Conservation (phyloP, 2,113 vertebrate species). For the Sapajus apella region DNA sequence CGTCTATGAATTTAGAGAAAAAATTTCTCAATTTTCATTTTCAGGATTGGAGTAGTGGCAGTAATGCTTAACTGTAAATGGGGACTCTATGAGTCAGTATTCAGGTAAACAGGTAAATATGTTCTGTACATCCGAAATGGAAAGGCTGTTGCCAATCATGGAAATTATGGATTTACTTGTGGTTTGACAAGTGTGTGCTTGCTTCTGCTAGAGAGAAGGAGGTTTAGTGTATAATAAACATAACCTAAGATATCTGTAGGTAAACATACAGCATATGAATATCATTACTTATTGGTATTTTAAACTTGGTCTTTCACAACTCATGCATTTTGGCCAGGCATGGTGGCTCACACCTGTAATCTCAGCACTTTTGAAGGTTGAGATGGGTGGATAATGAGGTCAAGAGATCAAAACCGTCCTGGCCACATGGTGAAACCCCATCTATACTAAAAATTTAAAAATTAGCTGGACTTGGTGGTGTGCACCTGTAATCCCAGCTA, state of each 20-base stretch:
- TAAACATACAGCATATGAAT: neutral
- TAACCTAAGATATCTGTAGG: neutral
- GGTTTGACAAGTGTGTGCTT: neutral
- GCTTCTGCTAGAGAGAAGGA: neutral
- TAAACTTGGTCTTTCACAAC: neutral
- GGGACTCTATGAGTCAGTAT: neutral
- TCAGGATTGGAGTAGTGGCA: neutral
- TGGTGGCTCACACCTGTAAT: no score
- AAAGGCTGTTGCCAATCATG: neutral
- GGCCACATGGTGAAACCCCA: no score
- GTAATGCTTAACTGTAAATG: conserved; percentile 13
- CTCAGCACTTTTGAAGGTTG: no score
- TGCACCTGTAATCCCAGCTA: no score
- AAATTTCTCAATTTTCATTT: conserved; percentile 11
- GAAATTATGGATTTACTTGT: neutral
- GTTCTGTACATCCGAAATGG: neutral
- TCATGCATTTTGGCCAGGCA: neutral
- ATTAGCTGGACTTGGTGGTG: no score
- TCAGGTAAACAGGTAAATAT: neutral
- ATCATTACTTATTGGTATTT: neutral
- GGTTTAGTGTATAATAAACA: neutral
- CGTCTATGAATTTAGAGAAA: conserved; percentile 37
- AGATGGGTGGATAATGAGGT: no score
- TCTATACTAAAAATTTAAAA: no score
- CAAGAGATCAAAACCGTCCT: no score